Base-by-base conservation (phyloP, 2,888 invertebrate species). In the Synergus japonicus region DNA sequence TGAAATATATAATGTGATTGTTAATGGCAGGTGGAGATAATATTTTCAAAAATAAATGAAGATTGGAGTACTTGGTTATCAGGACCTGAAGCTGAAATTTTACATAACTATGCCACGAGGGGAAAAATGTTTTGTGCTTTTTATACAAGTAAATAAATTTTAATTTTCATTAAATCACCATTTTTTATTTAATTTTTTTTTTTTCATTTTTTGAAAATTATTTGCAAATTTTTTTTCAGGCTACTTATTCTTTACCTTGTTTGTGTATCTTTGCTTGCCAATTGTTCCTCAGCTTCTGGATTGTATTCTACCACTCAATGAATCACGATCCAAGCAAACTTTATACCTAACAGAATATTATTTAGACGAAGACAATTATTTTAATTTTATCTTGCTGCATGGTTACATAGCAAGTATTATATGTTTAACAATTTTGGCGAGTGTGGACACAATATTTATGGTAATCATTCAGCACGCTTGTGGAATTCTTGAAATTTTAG, bases 31-130 rank as follows among this genome's bases (percentile, higher is more conserved):
- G 41, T 73, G 49, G 37, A 73, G 37, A 15, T 4, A 5, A 12
- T 54, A 2, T 10, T 73, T n/a, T n/a, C 4, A 15, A 73, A 73
- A 73, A 73, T 73, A n/a, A 54, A 54, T 29, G 4, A 1, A 15
- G 73, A 73, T 41, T 73, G 73, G 73, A n/a, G 4, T 4, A 54
- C n/a, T 54, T 73, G 73, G 73, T 54, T n/a, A 54, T n/a, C 49
- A 41, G n/a, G 37, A 10, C n/a, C 54, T 10, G 54, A 73, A 54
- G 37, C 54, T 4, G 54, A 73, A 10, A 73, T 54, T n/a, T 12
- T 73, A 5, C 54, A 54, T 10, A 9, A 10, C 5, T 18, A n/a
- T n/a, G n/a, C 18, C 7, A 37, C 0, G 4, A 54, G n/a, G 5
- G 73, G 54, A 37, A 37, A 13, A 5, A 13, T 1, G 13, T n/a